Conservation (phyloP, 2,888 invertebrate species). For the Sinelater perroti region DNA sequence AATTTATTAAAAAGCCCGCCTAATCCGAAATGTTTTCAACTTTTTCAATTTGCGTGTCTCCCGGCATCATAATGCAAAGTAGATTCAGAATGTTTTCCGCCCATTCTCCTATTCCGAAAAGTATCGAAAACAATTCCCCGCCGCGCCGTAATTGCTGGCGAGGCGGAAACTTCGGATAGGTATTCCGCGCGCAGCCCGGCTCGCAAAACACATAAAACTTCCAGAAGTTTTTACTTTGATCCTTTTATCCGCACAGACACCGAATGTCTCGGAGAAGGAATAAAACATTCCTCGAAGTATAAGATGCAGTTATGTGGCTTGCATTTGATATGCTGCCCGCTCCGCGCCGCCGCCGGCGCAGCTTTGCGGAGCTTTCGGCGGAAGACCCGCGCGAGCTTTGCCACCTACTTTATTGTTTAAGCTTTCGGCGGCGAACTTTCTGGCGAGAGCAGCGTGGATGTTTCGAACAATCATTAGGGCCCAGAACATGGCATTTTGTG, state of each 20-base stretch:
- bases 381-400: conserved; percentile 2
- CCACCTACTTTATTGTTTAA: no score
- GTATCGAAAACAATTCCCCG: conserved; percentile 37
- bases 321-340: conserved; percentile 43
- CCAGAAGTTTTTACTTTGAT: conserved; percentile 49
- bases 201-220: conserved; percentile 44
- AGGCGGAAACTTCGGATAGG: conserved; percentile 34
- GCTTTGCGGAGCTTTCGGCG: conserved; percentile 20
- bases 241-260: conserved; percentile 49
- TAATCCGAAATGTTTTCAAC: conserved; percentile 18
- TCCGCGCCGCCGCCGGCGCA: conserved; percentile 17
- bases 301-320: conserved; percentile 44
- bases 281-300: conserved; percentile 46
- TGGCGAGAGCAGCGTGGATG: no score
- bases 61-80: conserved; percentile 15
- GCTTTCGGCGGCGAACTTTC: no score
- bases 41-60: conserved; percentile 17
- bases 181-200: conserved; percentile 39
- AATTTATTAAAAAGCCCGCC: conserved; percentile 23
- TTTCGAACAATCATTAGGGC: no score
- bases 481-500: no score
- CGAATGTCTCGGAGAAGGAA: conserved; percentile 45
- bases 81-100: conserved; percentile 26
- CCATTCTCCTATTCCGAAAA: conserved; percentile 27
- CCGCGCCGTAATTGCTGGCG: conserved; percentile 34